These are phyloP conservation scores for Trachymyrmex septentrionalis DNA, from an alignment of 1,140 invertebrate genomes.

Conservation along the genomic window DNA sequence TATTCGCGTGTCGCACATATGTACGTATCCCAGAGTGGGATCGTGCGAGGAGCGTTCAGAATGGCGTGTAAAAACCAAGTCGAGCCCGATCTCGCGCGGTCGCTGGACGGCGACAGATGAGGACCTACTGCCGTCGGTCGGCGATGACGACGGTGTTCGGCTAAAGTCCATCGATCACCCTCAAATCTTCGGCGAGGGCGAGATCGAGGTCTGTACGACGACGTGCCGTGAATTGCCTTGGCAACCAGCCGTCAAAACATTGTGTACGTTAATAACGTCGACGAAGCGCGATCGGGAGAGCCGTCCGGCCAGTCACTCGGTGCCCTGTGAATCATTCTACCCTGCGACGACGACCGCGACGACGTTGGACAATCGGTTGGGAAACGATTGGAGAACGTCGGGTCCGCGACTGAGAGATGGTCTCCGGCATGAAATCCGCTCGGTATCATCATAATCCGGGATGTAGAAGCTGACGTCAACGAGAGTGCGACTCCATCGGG, in stretches of 20 bases:
- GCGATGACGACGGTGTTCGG: not conserved
- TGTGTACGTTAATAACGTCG: conserved; percentile 32
- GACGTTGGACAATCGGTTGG: not conserved
- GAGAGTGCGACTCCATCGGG: conserved; percentile 53
- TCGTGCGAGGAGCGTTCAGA: conserved; percentile 62
- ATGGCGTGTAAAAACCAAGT: conserved; percentile 1
- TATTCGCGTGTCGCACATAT: conserved; percentile 67
- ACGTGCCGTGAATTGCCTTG: conserved; percentile 70
- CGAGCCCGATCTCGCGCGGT: not conserved
- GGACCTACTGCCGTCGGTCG: not conserved
- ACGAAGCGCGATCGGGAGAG: conserved; percentile 19
- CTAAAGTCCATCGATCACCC: conserved; percentile 63
- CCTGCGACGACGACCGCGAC: not conserved
- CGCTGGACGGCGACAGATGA: not conserved
- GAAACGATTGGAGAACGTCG: conserved; percentile 25
- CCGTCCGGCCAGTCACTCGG: not conserved
- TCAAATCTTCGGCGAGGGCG: conserved; percentile 11
- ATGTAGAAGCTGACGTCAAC: conserved; percentile 70
- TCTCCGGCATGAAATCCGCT: conserved; percentile 50
- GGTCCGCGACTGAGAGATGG: conserved; percentile 72
- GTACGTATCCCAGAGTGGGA: conserved; percentile 30
- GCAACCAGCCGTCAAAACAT: conserved; percentile 80
- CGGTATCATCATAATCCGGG: conserved; percentile 26
- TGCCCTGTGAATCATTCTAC: conserved; percentile 40
- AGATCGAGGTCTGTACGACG: conserved; percentile 24